A percentile compares a stretch with the other conserved stretches of the same genome.
phyloP scores from a whole-genome alignment of 2,888 invertebrate genomes.

The Stenichneumon culpator region DNA sequence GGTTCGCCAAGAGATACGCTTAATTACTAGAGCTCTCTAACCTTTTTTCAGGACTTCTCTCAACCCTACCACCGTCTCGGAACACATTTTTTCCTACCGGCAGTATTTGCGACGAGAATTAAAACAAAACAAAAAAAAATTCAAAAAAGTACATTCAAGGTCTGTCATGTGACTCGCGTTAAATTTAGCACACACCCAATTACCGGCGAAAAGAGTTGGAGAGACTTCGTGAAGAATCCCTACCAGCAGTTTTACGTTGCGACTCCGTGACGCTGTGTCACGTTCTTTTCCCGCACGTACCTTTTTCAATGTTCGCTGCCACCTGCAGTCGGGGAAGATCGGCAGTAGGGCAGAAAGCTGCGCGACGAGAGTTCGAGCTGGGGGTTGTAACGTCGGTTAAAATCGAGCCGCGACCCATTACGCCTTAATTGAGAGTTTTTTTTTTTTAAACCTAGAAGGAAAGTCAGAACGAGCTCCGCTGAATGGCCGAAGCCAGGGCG shows the following conservation, averaged over 20 bases:
- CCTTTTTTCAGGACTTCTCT: slow-evolving; percentile 34
- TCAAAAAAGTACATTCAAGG: not conserved
- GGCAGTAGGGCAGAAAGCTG: not conserved
- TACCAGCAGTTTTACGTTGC: not conserved
- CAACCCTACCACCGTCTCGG: slow-evolving; percentile 10
- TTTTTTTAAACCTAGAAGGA: not conserved
- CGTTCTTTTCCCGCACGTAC: slow-evolving; percentile 21
- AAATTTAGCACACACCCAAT: slow-evolving; percentile 39
- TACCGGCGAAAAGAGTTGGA: slow-evolving; percentile 14
- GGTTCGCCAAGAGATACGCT: slow-evolving; percentile 12
- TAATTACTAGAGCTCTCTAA: slow-evolving; percentile 49
- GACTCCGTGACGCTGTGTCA: not conserved
- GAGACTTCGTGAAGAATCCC: not conserved
- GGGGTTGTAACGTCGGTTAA: slow-evolving; percentile 1
- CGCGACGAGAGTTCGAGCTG: not conserved
- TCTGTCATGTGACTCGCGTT: slow-evolving; percentile 35
- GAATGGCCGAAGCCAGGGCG: not conserved
- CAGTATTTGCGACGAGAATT: not conserved
- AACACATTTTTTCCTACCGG: slow-evolving; percentile 3
- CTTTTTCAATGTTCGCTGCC: not conserved
- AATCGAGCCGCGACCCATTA: slow-evolving; percentile 42
- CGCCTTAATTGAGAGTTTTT: slow-evolving; percentile 45
- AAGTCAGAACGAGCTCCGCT: not conserved
- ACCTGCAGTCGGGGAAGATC: not conserved
- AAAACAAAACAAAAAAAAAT: slow-evolving; percentile 15